phyloP scores from a whole-genome alignment of 30 jellyfish, hydroid and myxozoan genomes.

The Turritopsis dohrnii region DNA sequence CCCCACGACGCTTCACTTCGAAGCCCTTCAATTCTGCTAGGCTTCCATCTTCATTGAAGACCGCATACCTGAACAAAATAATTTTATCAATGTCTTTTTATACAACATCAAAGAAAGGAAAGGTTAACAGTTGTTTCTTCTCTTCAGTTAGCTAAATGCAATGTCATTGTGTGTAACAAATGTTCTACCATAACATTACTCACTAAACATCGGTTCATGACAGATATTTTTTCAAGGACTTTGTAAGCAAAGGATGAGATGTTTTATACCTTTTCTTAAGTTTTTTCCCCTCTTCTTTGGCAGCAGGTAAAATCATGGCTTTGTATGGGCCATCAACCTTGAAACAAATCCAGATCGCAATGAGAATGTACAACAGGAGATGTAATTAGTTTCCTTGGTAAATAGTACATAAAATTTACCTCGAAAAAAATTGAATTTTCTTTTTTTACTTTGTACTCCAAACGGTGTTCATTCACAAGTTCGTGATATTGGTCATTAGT shows the following conservation, averaged over 20 bases:
- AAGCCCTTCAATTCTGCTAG: conserved; percentile 96
- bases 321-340: conserved; percentile 99
- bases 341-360: no score
- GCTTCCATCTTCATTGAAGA: conserved; percentile 90
- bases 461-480: conserved; percentile 45
- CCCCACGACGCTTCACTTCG: conserved; percentile 99
- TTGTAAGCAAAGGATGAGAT: background rate
- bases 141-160: no score
- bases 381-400: background rate
- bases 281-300: conserved; percentile 98
- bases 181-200: no score
- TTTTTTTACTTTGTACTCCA: conserved; percentile 65
- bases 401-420: conserved; percentile 45
- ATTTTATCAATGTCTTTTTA: no score
- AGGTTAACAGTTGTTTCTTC: no score
- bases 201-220: no score
- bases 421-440: conserved; percentile 96
- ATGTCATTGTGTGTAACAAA: no score
- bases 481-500: conserved; percentile 96
- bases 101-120: no score
- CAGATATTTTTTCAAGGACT: background rate
- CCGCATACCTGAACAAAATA: conserved; percentile 89
- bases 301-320: conserved; percentile 98
- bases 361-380: no score
- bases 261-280: conserved; percentile 69